Conservation (phyloP, 2,113 vertebrate species). For the Rhabdornis inornatus region DNA sequence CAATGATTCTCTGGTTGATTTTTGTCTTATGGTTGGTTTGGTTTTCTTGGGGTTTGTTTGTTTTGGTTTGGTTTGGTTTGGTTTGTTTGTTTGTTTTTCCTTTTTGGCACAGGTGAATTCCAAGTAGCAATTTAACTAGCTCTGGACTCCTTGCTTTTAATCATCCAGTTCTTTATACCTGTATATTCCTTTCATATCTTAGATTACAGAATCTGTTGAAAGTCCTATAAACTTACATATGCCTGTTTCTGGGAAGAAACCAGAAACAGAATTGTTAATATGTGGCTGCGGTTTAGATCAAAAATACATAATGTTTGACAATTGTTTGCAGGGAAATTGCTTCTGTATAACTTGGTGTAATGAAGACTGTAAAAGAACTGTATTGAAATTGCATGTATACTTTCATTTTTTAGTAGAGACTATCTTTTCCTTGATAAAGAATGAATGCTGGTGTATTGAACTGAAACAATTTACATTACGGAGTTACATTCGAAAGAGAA, state of each 20-base stretch:
- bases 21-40: background rate
- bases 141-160: background rate
- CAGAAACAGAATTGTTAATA: background rate
- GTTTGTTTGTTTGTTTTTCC: background rate
- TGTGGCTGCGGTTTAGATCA: background rate
- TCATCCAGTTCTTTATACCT: background rate
- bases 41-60: too few species aligned
- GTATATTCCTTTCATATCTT: background rate
- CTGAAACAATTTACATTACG: background rate
- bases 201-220: background rate
- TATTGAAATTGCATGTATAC: background rate
- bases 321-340: background rate
- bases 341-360: background rate
- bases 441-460: background rate
- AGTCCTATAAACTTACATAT: background rate
- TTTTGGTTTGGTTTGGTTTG: background rate
- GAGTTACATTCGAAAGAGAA: background rate
- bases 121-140: background rate
- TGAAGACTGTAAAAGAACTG: background rate
- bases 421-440: background rate
- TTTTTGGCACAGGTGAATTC: background rate
- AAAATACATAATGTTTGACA: background rate
- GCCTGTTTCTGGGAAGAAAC: background rate
- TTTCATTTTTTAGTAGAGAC: background rate
- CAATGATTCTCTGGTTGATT: too few species aligned